phyloP scores from a whole-genome alignment of 2,797 vertebrate species.

The Syndactyla subalaris region DNA sequence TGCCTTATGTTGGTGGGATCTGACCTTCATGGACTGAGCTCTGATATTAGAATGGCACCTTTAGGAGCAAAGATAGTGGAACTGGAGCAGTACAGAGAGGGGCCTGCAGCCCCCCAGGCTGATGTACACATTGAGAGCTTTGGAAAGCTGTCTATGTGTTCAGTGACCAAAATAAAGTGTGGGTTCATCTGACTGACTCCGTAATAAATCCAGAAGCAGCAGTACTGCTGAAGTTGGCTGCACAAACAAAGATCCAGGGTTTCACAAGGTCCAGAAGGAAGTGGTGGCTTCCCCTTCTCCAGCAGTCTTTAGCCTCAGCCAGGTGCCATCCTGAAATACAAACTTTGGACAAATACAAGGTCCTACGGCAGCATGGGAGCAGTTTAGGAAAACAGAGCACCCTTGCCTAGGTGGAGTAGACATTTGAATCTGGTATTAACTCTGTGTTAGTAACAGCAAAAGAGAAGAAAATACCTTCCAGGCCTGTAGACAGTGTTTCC shows the following conservation, averaged over 20 bases:
- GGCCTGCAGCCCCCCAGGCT: neutral
- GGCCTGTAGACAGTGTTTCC: neutral
- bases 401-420: neutral
- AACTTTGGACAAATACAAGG: neutral
- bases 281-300: neutral
- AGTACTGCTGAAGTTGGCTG: neutral
- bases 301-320: neutral
- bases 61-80: neutral
- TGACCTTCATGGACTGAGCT: neutral
- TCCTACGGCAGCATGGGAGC: neutral
- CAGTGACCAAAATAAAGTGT: neutral
- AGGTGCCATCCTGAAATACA: neutral
- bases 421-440: neutral
- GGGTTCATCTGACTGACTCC: neutral
- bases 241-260: neutral
- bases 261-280: neutral
- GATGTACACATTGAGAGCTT: rapidly evolving
- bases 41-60: neutral
- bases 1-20: neutral
- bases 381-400: neutral
- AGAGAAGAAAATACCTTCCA: neutral
- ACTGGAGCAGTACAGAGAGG: neutral
- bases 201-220: neutral
- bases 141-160: neutral
- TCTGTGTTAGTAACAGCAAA: neutral